Base-by-base conservation (phyloP, 2,888 invertebrate genomes). In the Drosophila rubida region DNA sequence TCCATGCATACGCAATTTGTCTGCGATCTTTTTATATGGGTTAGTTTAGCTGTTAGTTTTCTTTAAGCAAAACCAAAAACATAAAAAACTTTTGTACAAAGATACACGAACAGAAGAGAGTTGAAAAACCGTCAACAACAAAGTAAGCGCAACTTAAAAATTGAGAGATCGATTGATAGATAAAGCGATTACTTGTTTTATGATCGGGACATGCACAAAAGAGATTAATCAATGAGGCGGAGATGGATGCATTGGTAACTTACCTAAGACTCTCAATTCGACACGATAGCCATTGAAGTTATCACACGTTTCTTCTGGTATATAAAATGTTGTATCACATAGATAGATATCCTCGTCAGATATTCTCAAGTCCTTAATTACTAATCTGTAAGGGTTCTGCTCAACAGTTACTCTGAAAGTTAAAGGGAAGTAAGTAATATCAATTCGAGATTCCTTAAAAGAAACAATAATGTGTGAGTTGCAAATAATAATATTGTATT, bases 271-370 rank as follows among this genome's bases (percentile, higher is more conserved):
- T 83, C 94, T 95, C 79, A 96, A 93, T 88, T 94, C 94, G 90
- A 96, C 94, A 90, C 95, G 95, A 91, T 95, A 95, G 71, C 95
- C 95, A 81, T 95, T 91, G 79, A 91, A 91, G 80, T 90, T 95
- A 90, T 95, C 94, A 93, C 96, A 96, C 80, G 94, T 93, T 90
- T 96, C 95, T 69, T 94, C 93, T 66, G 96, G 95, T 91, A 95
- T 95, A 86, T 95, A 92, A 92, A 95, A 96, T 66, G 96, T 96
- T 84, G 95, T 95, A 91, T 96, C 96, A 92, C 96, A 96, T 90
- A 95, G 95, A 92, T 96, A 96, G 74, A 94, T 93, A 64, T 95
- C 96, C 89, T 96, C 96, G 91, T 96, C 96, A 75, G 94, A 93
- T 69, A 95, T 93, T 89, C 94, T 93, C 65, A 96, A 92, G 69